Conservation (phyloP, 92 coral and sea anemone species). For the Anthopleura xanthogrammica region DNA sequence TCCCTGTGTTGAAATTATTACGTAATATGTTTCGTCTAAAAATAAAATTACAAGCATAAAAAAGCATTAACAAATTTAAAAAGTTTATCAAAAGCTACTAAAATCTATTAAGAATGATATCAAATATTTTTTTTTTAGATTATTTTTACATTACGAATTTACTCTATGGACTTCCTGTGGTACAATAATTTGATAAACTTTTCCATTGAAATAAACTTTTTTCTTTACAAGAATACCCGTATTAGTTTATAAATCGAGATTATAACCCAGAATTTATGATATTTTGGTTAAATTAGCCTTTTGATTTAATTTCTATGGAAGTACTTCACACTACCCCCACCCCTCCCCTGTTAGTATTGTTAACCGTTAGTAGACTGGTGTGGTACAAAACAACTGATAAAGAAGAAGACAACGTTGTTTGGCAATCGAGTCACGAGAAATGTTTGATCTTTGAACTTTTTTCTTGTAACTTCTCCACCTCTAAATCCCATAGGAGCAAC, state of each 20-base stretch:
- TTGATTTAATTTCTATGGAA: background rate
- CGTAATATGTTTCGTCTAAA: background rate
- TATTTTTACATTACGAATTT: no score
- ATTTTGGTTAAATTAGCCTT: background rate
- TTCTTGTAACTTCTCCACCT: constrained; percentile 21
- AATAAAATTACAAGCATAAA: background rate
- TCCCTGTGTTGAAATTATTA: constrained; percentile 19
- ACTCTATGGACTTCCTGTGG: constrained; percentile 24
- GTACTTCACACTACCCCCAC: no score
- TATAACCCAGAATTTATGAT: background rate
- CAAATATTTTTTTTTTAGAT: no score
- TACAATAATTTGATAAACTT: background rate
- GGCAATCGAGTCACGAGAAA: constrained; percentile 34
- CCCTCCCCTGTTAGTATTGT: constrained; percentile 8
- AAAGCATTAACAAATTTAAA: background rate
- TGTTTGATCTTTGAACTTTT: constrained; percentile 46
- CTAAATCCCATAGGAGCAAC: background rate
- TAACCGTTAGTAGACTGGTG: constrained; percentile 16
- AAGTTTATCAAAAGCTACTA: no score
- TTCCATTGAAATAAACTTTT: background rate
- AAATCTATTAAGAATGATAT: no score
- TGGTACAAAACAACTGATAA: constrained; percentile 19
- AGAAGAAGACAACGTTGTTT: background rate
- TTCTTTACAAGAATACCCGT: background rate
- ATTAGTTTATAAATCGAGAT: background rate